Conservation (phyloP, 2,888 invertebrate species). For the Scaptomyza flava region DNA sequence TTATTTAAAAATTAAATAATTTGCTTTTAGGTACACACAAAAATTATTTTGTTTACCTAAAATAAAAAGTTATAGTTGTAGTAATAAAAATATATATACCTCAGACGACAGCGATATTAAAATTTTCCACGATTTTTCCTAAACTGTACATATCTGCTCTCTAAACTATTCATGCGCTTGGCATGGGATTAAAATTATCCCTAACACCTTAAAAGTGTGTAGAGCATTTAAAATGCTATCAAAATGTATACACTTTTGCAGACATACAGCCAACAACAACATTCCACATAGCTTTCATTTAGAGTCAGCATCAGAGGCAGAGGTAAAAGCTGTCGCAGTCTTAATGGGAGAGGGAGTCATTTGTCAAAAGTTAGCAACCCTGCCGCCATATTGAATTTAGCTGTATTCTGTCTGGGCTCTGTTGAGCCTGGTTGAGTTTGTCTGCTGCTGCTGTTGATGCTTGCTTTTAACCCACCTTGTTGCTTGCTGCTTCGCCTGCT, state of each 20-base stretch:
- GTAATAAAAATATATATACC: background rate
- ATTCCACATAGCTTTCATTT: constrained; percentile 16
- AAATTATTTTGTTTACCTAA: no score
- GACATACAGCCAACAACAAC: constrained; percentile 23
- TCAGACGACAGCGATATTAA: background rate
- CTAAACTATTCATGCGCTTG: constrained; percentile 15
- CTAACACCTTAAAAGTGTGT: constrained; percentile 21
- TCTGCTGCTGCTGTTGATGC: constrained; percentile 20
- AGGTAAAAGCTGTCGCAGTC: constrained; percentile 22
- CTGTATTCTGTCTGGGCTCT: constrained; percentile 34
- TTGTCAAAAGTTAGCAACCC: constrained; percentile 76
- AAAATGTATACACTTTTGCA: constrained; percentile 44
- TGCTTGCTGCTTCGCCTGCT: constrained; percentile 51
- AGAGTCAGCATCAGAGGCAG: constrained; percentile 5
- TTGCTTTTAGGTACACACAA: no score
- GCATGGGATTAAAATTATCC: constrained; percentile 10
- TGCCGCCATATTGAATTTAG: constrained; percentile 75
- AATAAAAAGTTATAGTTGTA: no score
- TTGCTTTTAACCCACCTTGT: constrained; percentile 54
- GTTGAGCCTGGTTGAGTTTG: constrained; percentile 42
- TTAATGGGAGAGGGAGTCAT: constrained; percentile 51
- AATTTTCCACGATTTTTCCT: background rate
- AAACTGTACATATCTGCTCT: background rate
- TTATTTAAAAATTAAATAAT: no score
- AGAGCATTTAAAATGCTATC: constrained; percentile 52